Evolutionary conservation across 2,113 vertebrate genomes (phyloP).

Genomic region (Trogon melanurus): DNA sequence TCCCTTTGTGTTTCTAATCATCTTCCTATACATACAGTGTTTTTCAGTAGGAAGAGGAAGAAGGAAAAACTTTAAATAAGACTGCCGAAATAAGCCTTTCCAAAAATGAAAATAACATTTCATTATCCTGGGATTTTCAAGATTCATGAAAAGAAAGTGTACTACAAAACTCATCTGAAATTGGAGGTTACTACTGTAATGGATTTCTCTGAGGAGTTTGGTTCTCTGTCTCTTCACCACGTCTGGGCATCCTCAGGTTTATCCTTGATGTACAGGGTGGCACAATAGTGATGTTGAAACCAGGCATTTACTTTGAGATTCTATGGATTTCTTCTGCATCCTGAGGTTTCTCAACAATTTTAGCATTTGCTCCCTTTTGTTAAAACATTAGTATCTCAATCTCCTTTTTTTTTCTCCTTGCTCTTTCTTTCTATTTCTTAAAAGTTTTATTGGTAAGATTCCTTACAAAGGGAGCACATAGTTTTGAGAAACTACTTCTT

Average conservation of each 20-base stretch:
- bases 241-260: not conserved
- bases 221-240: not conserved
- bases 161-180: not conserved
- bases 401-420: not conserved
- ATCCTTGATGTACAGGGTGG: not conserved
- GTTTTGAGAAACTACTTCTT: not conserved
- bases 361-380: not conserved
- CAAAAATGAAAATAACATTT: slow-evolving; percentile 6
- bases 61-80: not conserved
- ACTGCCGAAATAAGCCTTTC: not conserved
- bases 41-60: not conserved
- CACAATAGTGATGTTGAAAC: not conserved
- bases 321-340: not conserved
- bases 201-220: not conserved
- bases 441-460: not conserved
- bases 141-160: slow-evolving; percentile 2
- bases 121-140: slow-evolving; percentile 33
- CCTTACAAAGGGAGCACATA: not conserved
- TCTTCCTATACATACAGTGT: not conserved
- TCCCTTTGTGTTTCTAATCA: slow-evolving; percentile 19
- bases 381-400: not conserved
- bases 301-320: not conserved
- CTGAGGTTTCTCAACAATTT: not conserved
- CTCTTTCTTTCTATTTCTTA: not conserved
- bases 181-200: not conserved